These are phyloP conservation scores for Ethmia dodecea DNA, from an alignment of 2,888 invertebrate genomes.

Conservation along the genomic window DNA sequence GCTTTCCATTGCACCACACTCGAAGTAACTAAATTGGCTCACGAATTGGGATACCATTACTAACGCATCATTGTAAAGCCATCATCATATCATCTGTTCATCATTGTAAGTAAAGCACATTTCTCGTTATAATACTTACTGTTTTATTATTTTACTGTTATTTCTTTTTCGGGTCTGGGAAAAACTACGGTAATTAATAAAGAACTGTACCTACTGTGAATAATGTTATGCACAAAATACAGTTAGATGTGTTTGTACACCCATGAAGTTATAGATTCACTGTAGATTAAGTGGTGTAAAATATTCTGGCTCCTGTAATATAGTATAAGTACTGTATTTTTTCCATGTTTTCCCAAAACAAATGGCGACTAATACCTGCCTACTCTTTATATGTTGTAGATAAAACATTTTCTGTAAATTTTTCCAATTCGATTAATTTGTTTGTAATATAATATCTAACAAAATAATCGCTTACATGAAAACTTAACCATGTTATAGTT, in stretches of 20 bases:
- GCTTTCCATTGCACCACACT: conserved; percentile 75
- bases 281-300: too few relatives aligned
- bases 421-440: conserved; percentile 3
- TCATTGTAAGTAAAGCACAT: conserved; percentile 73
- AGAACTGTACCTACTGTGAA: not conserved
- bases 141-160: conserved; percentile 43
- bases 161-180: conserved; percentile 34
- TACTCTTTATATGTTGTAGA: too few relatives aligned
- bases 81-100: conserved; percentile 67
- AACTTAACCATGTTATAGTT: conserved; percentile 9
- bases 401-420: not conserved
- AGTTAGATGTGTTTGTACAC: not conserved
- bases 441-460: not conserved
- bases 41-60: conserved; percentile 74
- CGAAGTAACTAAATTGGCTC: conserved; percentile 74
- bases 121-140: not conserved
- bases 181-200: conserved; percentile 26
- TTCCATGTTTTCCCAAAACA: conserved; percentile 4
- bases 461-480: not conserved
- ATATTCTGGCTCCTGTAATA: too few relatives aligned
- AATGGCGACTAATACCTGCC: conserved; percentile 6
- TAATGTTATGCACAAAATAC: not conserved
- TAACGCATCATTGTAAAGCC: conserved; percentile 74
- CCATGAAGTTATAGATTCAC: not conserved
- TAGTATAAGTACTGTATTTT: conserved; percentile 14